phyloP scores from a whole-genome alignment of 2,797 vertebrate species.

The Malacoctenus gilli region DNA sequence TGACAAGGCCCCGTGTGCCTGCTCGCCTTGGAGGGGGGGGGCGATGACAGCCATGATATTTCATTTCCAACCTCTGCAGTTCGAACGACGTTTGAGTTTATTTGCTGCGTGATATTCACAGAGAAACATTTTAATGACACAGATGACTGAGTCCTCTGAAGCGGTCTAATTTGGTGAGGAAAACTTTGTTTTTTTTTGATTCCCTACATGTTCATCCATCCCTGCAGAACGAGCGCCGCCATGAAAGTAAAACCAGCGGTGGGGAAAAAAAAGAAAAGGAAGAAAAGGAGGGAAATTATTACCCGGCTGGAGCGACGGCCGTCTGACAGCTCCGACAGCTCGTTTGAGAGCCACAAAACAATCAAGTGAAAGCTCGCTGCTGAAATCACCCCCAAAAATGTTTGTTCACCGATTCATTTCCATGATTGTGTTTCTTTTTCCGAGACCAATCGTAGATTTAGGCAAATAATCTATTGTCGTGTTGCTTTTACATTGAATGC shows the following conservation, averaged over 20 bases:
- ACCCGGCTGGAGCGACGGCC: constrained; percentile 11
- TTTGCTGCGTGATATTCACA: constrained; percentile 46
- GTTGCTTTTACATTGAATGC: background rate
- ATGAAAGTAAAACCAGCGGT: constrained; percentile 42
- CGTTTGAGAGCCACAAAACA: constrained; percentile 25
- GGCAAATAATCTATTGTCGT: background rate
- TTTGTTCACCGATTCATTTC: background rate
- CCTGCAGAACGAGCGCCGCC: constrained; percentile 42
- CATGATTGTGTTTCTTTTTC: background rate
- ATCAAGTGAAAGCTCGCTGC: constrained; percentile 2
- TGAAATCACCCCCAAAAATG: constrained; percentile 6
- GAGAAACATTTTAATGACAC: constrained; percentile 50
- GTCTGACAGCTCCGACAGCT: constrained; percentile 32
- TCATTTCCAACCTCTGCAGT: constrained; percentile 37
- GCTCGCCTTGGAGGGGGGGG: background rate
- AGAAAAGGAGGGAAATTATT: constrained; percentile 37
- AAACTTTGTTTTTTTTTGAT: constrained; percentile 48
- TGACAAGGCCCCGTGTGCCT: too few relatives aligned
- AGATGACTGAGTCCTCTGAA: constrained; percentile 45
- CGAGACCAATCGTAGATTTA: background rate
- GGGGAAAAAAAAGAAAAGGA: too few relatives aligned
- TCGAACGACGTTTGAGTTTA: constrained; percentile 27
- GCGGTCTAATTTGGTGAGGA: constrained; percentile 49
- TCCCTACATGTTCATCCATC: constrained; percentile 41
- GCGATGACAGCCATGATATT: constrained; percentile 14